Evolutionary conservation across 2,113 vertebrate genomes (phyloP), one percentile per base, ranked within the genome.

Genomic region (Takifugu flavidus): DNA sequence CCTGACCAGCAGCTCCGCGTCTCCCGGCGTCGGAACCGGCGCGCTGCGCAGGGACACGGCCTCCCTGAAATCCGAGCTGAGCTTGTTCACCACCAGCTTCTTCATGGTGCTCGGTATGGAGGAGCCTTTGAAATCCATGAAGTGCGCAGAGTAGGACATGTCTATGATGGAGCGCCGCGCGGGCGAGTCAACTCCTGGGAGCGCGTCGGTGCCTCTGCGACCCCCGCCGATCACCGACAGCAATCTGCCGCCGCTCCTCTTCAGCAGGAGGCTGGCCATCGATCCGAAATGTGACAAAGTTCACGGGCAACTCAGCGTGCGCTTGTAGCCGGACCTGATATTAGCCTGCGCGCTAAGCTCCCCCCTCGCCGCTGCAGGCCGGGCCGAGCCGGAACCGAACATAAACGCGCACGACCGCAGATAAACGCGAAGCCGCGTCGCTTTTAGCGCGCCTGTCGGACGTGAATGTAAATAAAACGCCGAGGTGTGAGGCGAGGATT

Each of bases 81-180:
- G 93, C 87, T 89, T 90, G 28, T 91, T 94, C 25, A 91, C 95
- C 58, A 93, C 85, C 88, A 96, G 92, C 89, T 96, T 96, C 77
- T 90, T 93, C 94, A 95, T 95, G 71, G 75, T 65, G 85, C 85
- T 88, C 80, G 95, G 92, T 85, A 96, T 94, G 70, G 93, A 90
- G 34, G 94, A 95, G 73, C 93, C 92, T 74, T 91, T 88, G 70
- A 94, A 95, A 91, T 98, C 96, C 94, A 95, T 92, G 89, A 98
- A 97, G 90, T 95, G 94, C 65, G 91, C 88, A 2, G 94, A 92
- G 88, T 94, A 97, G 67, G 95, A 98, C 93, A 92, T 85, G 74
- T 95, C 95, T 87, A 98, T 85, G 85, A 95, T 92, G 85, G 79
- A 78, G 66, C 94, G 91, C 59, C 86, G 80, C 25, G 70, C 57